A percentile compares a stretch with the other conserved stretches of the same genome.
These are phyloP conservation scores for Ichneumoninae sp. DNA, from an alignment of 2,888 invertebrate species.

Conservation along the genomic window DNA sequence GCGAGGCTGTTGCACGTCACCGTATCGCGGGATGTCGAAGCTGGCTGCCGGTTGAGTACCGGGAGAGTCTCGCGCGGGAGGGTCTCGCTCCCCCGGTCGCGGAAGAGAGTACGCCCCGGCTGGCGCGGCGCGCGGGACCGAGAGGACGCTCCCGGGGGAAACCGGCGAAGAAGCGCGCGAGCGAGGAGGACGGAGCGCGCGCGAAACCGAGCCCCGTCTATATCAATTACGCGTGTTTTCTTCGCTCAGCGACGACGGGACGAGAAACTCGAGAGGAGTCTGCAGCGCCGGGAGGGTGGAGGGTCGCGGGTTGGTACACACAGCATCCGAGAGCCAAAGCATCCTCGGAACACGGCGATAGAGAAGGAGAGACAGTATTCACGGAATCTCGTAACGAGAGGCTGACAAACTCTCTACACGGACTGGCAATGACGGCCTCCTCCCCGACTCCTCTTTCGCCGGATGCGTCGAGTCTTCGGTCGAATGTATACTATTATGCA, in stretches of 20 bases:
- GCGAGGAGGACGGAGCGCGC: slow-evolving; percentile 33
- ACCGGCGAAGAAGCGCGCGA: slow-evolving; percentile 34
- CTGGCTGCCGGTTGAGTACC: slow-evolving; percentile 25
- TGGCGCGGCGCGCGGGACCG: slow-evolving; percentile 34
- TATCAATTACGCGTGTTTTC: slow-evolving; percentile 76
- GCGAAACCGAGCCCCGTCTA: slow-evolving; percentile 66
- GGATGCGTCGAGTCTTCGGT: slow-evolving; percentile 50
- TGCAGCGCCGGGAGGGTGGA: slow-evolving; percentile 23
- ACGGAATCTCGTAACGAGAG: slow-evolving; percentile 78
- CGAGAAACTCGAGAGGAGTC: slow-evolving; percentile 46
- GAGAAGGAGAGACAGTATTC: slow-evolving; percentile 74
- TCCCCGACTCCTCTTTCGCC: slow-evolving; percentile 43
- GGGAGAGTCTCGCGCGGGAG: not conserved
- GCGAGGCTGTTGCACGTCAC: slow-evolving; percentile 41
- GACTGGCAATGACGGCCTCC: slow-evolving; percentile 62
- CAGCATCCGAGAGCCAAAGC: slow-evolving; percentile 20
- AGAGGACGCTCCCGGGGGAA: slow-evolving; percentile 35
- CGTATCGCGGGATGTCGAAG: slow-evolving; percentile 45
- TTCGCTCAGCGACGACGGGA: slow-evolving; percentile 58
- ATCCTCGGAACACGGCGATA: slow-evolving; percentile 15
- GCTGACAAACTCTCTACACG: slow-evolving; percentile 72
- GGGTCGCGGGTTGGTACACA: slow-evolving; percentile 13
- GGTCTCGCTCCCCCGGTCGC: not conserved
- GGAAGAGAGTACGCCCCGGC: slow-evolving; percentile 33
- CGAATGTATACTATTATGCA: slow-evolving; percentile 49